Percentiles rank a stretch among this genome's conserved stretches.
These are phyloP conservation scores for Portunus trituberculatus DNA, from an alignment of 1,140 invertebrate genomes.

Conservation along the genomic window DNA sequence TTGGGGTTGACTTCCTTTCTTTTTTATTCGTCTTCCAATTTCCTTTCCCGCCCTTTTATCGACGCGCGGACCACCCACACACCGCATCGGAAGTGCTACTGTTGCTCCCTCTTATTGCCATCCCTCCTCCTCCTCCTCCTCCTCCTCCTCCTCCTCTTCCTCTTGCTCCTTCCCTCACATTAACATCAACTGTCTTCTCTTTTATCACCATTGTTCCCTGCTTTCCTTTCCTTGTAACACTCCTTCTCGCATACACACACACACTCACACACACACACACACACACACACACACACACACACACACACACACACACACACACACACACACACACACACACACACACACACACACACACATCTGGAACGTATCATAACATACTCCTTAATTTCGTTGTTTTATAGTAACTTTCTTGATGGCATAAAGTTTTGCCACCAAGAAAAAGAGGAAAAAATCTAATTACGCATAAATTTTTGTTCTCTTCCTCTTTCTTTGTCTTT, in stretches of 20 bases:
- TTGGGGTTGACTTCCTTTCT: not conserved
- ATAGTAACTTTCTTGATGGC: not conserved
- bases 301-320: conserved; percentile 20
- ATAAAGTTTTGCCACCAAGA: not conserved
- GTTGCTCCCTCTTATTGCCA: too few species aligned
- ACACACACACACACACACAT: not conserved
- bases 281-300: conserved; percentile 20
- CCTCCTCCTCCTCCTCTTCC: not conserved
- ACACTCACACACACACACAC: conserved; percentile 9
- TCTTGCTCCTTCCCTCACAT: not conserved
- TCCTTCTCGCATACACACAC: not conserved
- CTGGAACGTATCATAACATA: not conserved
- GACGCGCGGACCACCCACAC: not conserved
- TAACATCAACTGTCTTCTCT: too few species aligned
- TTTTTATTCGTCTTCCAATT: conserved; percentile 32
- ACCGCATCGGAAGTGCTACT: not conserved
- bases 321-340: conserved; percentile 20
- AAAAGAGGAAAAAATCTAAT: not conserved
- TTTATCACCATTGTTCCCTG: not conserved
- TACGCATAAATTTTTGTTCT: not conserved
- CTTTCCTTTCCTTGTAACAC: not conserved
- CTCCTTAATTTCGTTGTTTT: not conserved
- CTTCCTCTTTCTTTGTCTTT: not conserved
- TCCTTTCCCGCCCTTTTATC: not conserved
- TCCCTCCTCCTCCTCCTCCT: not conserved